Evolutionary conservation across 2,888 invertebrate species (phyloP).

Genomic region (Calliopum simillimum): DNA sequence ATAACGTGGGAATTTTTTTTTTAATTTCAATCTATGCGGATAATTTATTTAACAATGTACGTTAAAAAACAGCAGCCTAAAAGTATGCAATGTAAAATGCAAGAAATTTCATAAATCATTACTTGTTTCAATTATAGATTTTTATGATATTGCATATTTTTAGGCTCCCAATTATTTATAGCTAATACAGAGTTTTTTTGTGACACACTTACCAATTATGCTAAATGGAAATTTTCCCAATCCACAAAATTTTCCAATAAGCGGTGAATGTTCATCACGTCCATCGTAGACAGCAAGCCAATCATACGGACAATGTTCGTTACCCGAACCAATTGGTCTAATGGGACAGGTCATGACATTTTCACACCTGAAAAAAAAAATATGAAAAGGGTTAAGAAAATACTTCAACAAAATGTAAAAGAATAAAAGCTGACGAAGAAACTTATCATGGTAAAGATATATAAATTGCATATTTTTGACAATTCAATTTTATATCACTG

Average conservation of each 20-base stretch:
- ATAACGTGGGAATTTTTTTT: too few relatives aligned
- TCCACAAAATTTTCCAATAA: slow-evolving; percentile 92
- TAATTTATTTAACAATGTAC: too few relatives aligned
- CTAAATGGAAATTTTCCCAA: slow-evolving; percentile 95
- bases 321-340: slow-evolving; percentile 88
- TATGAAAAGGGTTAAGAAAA: too few relatives aligned
- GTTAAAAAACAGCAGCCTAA: too few relatives aligned
- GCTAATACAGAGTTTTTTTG: not conserved
- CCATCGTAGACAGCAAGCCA: slow-evolving; percentile 92
- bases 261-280: slow-evolving; percentile 85
- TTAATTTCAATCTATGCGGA: too few relatives aligned
- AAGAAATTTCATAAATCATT: too few relatives aligned
- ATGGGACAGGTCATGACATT: slow-evolving; percentile 96
- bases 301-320: slow-evolving; percentile 90
- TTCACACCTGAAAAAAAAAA: slow-evolving; percentile 75
- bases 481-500: slow-evolving; percentile 12
- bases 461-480: slow-evolving; percentile 13
- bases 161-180: not conserved
- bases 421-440: too few relatives aligned
- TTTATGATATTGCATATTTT: too few relatives aligned
- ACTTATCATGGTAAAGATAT: too few relatives aligned
- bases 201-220: slow-evolving; percentile 76
- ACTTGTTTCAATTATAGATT: too few relatives aligned
- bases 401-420: too few relatives aligned
- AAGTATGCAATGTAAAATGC: too few relatives aligned